phyloP scores from a whole-genome alignment of 2,797 vertebrate species.

The Zonotrichia albicollis region DNA sequence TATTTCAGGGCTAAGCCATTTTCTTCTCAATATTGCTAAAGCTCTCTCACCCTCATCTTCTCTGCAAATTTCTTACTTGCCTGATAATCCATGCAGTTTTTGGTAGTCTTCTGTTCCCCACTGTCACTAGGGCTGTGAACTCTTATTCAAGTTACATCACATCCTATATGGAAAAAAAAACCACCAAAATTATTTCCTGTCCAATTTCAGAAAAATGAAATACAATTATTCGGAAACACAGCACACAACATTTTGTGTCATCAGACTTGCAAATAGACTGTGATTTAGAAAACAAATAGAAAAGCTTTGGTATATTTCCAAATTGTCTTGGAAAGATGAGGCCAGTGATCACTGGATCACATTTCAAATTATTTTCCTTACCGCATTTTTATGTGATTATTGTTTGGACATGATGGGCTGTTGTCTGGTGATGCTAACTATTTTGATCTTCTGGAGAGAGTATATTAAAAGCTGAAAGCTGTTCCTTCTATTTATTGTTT shows the following conservation, averaged over 20 bases:
- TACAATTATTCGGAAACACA: neutral
- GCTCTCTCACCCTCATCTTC: neutral
- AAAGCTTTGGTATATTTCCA: neutral
- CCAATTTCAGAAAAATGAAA: neutral
- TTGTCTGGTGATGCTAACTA: neutral
- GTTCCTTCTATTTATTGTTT: neutral
- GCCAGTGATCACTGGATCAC: neutral
- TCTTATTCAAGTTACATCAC: neutral
- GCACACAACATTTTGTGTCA: neutral
- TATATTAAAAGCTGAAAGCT: neutral
- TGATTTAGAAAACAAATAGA: conserved; percentile 6
- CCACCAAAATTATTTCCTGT: neutral
- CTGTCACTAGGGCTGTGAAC: rapidly evolving
- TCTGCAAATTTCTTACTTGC: neutral
- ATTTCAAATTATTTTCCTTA: neutral
- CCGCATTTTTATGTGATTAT: neutral
- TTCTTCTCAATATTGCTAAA: neutral
- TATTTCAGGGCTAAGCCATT: neutral
- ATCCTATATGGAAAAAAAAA: neutral
- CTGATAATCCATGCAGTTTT: neutral
- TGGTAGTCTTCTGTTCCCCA: rapidly evolving
- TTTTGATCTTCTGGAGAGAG: neutral
- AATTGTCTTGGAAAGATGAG: neutral
- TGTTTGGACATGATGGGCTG: neutral
- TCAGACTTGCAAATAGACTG: neutral